These are phyloP conservation scores for Catagonus wagneri DNA, from an alignment of 2,113 vertebrate genomes.

Conservation along the genomic window DNA sequence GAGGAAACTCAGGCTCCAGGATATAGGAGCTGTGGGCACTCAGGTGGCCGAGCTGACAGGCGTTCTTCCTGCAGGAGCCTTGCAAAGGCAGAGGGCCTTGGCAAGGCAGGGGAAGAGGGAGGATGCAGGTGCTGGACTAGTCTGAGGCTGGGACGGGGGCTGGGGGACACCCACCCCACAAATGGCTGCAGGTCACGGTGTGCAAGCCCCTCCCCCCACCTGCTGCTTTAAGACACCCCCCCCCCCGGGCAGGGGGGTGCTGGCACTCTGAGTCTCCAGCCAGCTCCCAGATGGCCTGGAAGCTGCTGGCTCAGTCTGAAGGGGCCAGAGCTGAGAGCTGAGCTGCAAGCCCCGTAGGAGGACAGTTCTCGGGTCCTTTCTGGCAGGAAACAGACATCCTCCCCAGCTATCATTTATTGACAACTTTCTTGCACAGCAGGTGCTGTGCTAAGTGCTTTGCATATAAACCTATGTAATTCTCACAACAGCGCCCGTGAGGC, in stretches of 20 bases:
- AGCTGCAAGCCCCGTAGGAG: not conserved
- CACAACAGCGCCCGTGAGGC: not conserved
- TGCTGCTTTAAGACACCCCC: not conserved
- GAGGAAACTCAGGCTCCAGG: not conserved
- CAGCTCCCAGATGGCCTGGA: not conserved
- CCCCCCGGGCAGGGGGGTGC: no score
- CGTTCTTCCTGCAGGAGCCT: not conserved
- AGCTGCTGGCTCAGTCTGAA: not conserved
- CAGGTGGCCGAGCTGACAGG: no score
- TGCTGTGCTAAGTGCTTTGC: not conserved
- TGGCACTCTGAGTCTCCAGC: not conserved
- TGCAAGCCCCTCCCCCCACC: not conserved
- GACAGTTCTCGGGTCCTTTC: not conserved
- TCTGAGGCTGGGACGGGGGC: not conserved
- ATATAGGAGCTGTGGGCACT: no score
- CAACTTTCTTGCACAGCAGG: not conserved
- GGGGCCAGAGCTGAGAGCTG: not conserved
- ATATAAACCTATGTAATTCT: not conserved
- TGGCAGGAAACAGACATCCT: not conserved
- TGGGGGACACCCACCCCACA: not conserved
- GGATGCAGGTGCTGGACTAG: accelerated
- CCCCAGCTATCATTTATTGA: not conserved
- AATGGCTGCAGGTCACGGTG: not conserved
- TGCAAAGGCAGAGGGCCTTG: not conserved
- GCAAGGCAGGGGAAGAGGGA: no score